Evolutionary conservation across 2,888 invertebrate species (phyloP).

Genomic region (Aplocera efformata): DNA sequence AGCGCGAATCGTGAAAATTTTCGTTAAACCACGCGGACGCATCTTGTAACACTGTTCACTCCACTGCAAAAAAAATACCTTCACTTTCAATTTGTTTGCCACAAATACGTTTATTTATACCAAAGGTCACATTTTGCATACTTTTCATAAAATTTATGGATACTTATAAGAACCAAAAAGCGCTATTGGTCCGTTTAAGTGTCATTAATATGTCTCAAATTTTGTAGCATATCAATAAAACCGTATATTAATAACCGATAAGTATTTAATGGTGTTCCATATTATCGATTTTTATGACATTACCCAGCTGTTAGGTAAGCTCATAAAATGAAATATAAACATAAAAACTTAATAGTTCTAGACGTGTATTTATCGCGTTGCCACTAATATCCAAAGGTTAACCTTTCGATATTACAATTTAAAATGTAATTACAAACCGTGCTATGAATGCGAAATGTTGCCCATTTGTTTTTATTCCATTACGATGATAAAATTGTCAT

Average conservation of each 20-base stretch:
- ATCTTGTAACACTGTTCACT: too few species aligned
- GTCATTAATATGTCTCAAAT: too few species aligned
- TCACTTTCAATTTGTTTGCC: too few species aligned
- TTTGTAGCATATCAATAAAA: slow-evolving; percentile 8
- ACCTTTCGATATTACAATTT: slow-evolving; percentile 40
- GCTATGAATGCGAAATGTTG: slow-evolving; percentile 13
- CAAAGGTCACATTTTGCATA: too few species aligned
- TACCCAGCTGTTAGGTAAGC: slow-evolving; percentile 8
- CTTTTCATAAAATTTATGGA: too few species aligned
- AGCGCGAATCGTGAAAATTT: too few species aligned
- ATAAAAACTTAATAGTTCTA: slow-evolving; percentile 26
- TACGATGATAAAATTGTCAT: slow-evolving; percentile 5
- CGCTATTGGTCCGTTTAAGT: too few species aligned
- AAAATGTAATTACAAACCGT: slow-evolving; percentile 21
- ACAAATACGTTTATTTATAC: too few species aligned
- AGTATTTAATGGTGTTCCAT: slow-evolving; percentile 4
- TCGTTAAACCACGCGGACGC: too few species aligned
- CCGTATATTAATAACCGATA: slow-evolving; percentile 18
- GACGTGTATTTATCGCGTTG: slow-evolving; percentile 18
- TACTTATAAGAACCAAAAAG: too few species aligned
- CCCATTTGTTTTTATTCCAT: slow-evolving; percentile 11
- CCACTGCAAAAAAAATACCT: too few species aligned
- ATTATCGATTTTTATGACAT: slow-evolving; percentile 14
- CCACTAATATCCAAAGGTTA: slow-evolving; percentile 33
- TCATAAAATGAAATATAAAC: slow-evolving; percentile 20